These are phyloP conservation scores for Natator depressus DNA, from an alignment of 2,113 vertebrate genomes.

Conservation along the genomic window DNA sequence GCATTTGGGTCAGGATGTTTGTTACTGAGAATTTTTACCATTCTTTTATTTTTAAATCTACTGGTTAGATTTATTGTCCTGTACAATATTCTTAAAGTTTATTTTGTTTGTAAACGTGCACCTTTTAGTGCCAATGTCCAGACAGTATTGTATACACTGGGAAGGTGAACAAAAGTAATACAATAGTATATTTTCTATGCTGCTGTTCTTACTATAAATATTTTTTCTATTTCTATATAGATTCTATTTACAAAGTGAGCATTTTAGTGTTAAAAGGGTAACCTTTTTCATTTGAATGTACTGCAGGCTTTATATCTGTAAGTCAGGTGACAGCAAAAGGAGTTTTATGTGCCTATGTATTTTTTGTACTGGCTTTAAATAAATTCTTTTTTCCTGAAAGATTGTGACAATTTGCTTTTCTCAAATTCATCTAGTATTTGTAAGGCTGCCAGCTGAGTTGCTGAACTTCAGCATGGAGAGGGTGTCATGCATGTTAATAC, in stretches of 20 bases:
- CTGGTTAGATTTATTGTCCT: constrained; percentile 75
- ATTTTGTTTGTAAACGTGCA: constrained; percentile 50
- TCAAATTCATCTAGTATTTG: not conserved
- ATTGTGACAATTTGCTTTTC: not conserved
- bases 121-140: constrained; percentile 12
- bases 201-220: constrained; percentile 48
- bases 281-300: constrained; percentile 29
- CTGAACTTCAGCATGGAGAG: not conserved
- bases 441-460: not conserved
- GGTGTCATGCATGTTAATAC: not conserved
- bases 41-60: constrained; percentile 58
- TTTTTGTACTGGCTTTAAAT: constrained; percentile 81
- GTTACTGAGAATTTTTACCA: not conserved
- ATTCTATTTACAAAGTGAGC: constrained; percentile 69
- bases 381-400: constrained; percentile 72
- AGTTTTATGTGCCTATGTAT: constrained; percentile 77
- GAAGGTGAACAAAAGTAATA: not conserved
- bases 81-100: constrained; percentile 61
- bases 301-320: constrained; percentile 53
- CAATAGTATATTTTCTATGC: constrained; percentile 58
- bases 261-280: constrained; percentile 53
- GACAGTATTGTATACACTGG: constrained; percentile 22
- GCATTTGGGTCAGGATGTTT: not conserved
- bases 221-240: constrained; percentile 76
- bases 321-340: constrained; percentile 51